These are phyloP conservation scores for Melanostigma gelatinosum DNA, from an alignment of 2,113 vertebrate genomes.

Conservation along the genomic window DNA sequence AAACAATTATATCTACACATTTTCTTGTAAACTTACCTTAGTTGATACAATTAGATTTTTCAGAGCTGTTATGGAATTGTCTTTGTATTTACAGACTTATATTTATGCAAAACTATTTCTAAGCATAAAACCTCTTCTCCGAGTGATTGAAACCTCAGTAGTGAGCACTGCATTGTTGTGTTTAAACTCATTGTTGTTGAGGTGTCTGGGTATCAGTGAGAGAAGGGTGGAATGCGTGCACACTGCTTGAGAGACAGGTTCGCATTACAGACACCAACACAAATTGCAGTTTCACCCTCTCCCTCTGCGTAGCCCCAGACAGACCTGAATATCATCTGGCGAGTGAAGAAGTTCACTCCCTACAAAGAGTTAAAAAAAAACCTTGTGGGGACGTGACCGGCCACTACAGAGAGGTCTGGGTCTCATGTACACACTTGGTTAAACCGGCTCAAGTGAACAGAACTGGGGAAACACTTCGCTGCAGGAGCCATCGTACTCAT, in stretches of 20 bases:
- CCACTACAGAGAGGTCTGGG: background rate
- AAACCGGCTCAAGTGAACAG: slow-evolving; percentile 15
- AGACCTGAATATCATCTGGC: slow-evolving; percentile 3
- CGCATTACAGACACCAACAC: slow-evolving; percentile 16
- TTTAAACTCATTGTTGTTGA: background rate
- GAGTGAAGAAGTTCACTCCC: slow-evolving; percentile 30
- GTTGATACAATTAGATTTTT: background rate
- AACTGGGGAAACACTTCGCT: background rate
- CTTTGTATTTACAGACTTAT: background rate
- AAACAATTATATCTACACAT: background rate
- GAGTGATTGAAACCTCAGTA: background rate
- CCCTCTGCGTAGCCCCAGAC: background rate
- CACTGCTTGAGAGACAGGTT: background rate
- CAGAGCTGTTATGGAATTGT: background rate
- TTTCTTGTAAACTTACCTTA: background rate
- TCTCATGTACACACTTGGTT: background rate
- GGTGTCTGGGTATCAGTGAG: background rate
- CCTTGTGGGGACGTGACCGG: slow-evolving; percentile 24
- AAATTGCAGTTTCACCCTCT: background rate
- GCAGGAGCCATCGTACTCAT: slow-evolving; percentile 1
- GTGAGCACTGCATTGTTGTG: background rate
- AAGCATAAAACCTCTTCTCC: background rate
- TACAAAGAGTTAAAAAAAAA: slow-evolving; percentile 20
- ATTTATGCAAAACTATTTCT: background rate
- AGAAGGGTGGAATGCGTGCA: background rate